Evolutionary conservation across 2,888 invertebrate genomes (phyloP), one percentile per base, ranked within the genome.

Genomic region (Trissolcus brochymenae): DNA sequence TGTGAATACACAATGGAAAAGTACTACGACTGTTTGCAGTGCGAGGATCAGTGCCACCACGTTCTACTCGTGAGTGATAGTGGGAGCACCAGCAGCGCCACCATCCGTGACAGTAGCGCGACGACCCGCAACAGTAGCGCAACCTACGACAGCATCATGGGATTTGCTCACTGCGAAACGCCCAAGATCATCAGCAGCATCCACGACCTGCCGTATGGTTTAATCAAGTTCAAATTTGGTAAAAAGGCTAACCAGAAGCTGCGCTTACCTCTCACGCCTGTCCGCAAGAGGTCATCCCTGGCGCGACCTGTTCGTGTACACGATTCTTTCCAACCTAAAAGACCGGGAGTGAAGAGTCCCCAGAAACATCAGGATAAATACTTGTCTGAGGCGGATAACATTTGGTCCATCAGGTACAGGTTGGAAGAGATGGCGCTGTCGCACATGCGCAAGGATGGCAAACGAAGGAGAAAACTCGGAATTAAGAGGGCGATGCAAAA

Each of bases 21-120:
- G 66, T 88, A 88, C 43, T 88, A 88, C 83, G 88, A 88, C 67
- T 88, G 88, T 65, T 77, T 88, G 50, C 88, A 88, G 49, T 89
- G 88, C 79, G 82, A 87, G 56, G 88, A 88, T 50, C 85, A 87
- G 54, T 88, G 88, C 67, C 86, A 85, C n/a, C 88, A 88, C 80
- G 82, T 81, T 14, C 81, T 83, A 41, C 76, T 78, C 7, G 71
- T 65, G 40, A 82, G 75, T 56, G 72, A 80, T 17, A 79, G 57
- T 43, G 80, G 55, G 43, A 78, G 79, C 46, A 57, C 11, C 40
- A 64, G 64, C 40, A 78, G 66, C 71, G 70, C 59, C 29, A 80
- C 64, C 59, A 77, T 74, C 35, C 72, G 57, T 59, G 68, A 65
- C 19, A 76, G 40, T 46, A 66, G 49, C 59, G 64, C 57, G 43